Percentiles rank a stretch among this genome's conserved stretches.
phyloP scores from a whole-genome alignment of 2,888 invertebrate genomes.

The Gortyna flavago region DNA sequence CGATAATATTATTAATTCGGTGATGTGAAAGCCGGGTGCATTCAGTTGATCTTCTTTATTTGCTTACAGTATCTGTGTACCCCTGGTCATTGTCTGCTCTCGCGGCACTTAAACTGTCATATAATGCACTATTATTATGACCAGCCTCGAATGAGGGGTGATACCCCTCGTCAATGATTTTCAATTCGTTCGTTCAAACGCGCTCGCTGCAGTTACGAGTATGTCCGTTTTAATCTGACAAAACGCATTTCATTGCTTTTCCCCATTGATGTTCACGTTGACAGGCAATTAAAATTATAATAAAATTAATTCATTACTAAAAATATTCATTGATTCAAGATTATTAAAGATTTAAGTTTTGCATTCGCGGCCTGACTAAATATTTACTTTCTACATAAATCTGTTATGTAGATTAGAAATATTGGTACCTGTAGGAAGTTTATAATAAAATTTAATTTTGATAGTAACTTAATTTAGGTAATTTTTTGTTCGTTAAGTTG shows the following conservation, averaged over 20 bases:
- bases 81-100: constrained; percentile 72
- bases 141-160: constrained; percentile 74
- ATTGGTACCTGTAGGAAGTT: too few relatives aligned
- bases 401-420: too few relatives aligned
- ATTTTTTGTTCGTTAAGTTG: too few relatives aligned
- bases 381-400: too few relatives aligned
- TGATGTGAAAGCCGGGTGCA: constrained; percentile 57
- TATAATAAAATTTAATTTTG: too few relatives aligned
- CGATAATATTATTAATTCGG: constrained; percentile 50
- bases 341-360: too few relatives aligned
- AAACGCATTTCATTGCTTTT: constrained; percentile 46
- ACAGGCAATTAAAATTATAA: too few relatives aligned
- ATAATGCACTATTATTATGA: constrained; percentile 79
- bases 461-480: too few relatives aligned
- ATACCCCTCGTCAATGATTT: constrained; percentile 77
- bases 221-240: constrained; percentile 68
- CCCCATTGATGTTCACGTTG: constrained; percentile 23
- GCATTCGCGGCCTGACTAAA: too few relatives aligned
- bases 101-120: constrained; percentile 76
- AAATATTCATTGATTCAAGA: too few relatives aligned
- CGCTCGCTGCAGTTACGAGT: constrained; percentile 58
- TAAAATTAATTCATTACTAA: too few relatives aligned
- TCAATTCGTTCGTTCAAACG: constrained; percentile 67
- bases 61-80: constrained; percentile 68
- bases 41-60: constrained; percentile 68